Evolutionary conservation across 2,888 invertebrate species (phyloP).

Genomic region (Drosophila trichaetosa): DNA sequence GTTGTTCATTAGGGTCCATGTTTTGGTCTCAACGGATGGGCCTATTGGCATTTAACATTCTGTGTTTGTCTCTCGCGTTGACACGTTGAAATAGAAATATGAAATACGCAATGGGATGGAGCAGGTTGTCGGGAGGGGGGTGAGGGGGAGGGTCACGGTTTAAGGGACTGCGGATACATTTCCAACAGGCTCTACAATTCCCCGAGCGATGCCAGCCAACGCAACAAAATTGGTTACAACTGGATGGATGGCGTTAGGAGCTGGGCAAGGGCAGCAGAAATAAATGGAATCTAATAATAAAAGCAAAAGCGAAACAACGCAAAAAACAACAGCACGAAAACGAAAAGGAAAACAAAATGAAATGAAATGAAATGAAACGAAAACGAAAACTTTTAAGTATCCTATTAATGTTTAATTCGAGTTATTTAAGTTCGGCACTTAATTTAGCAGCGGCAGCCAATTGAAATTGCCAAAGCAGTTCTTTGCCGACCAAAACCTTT

Average conservation of each 20-base stretch:
- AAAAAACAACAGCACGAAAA: constrained; percentile 12
- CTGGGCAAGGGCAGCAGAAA: background rate
- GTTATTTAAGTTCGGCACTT: constrained; percentile 80
- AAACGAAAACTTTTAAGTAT: constrained; percentile 76
- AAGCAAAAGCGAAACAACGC: constrained; percentile 30
- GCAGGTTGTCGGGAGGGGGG: background rate
- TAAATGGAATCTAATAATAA: constrained; percentile 59
- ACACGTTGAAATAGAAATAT: constrained; percentile 38
- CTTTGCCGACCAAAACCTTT: constrained; percentile 1
- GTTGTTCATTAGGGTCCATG: background rate
- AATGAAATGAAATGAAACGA: constrained; percentile 37
- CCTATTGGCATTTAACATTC: constrained; percentile 12
- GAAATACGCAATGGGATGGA: constrained; percentile 21
- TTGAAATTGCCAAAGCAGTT: constrained; percentile 37
- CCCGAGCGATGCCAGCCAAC: constrained; percentile 26
- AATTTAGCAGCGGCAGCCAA: constrained; percentile 62
- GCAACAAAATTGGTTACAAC: constrained; percentile 27
- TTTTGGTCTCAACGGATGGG: background rate
- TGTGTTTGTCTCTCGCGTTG: constrained; percentile 1
- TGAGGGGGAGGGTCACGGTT: constrained; percentile 25
- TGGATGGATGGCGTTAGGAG: background rate
- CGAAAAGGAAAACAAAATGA: constrained; percentile 17
- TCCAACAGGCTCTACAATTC: constrained; percentile 31
- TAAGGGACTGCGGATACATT: constrained; percentile 33
- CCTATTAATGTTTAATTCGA: constrained; percentile 80